Conservation (phyloP, 2,113 vertebrate species). For the Megaceryle maxima region DNA sequence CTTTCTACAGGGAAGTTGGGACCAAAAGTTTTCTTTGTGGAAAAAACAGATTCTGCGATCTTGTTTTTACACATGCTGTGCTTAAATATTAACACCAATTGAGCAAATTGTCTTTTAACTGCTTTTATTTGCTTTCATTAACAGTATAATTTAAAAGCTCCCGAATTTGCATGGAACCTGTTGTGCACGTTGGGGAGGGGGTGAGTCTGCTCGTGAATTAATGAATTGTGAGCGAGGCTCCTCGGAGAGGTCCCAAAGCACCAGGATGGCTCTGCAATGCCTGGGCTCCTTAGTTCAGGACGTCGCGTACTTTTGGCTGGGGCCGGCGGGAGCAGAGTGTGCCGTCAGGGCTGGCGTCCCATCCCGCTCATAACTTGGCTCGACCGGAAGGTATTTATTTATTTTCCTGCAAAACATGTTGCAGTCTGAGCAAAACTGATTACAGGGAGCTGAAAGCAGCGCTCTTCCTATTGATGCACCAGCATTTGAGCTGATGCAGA, state of each 20-base stretch:
- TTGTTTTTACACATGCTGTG: conserved; percentile 81
- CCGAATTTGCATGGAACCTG: conserved; percentile 82
- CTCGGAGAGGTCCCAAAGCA: conserved; percentile 20
- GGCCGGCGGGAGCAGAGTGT: background rate
- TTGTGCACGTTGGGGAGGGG: conserved; percentile 64
- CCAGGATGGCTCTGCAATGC: background rate
- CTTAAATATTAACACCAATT: conserved; percentile 87
- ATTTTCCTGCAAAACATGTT: conserved; percentile 57
- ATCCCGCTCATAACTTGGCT: conserved; percentile 30
- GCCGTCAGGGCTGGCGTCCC: background rate
- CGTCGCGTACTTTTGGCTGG: conserved; percentile 60
- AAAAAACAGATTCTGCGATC: conserved; percentile 64
- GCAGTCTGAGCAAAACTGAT: conserved; percentile 51
- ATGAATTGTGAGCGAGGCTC: conserved; percentile 53
- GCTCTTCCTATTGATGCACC: background rate
- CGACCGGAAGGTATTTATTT: conserved; percentile 33
- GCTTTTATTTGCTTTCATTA: conserved; percentile 88
- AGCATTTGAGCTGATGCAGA: background rate
- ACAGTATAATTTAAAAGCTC: conserved; percentile 85
- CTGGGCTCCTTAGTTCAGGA: background rate
- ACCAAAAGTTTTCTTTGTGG: conserved; percentile 19
- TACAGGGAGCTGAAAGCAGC: conserved; percentile 17
- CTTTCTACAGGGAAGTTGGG: background rate
- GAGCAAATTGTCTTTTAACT: conserved; percentile 88
- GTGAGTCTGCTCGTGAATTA: conserved; percentile 44